phyloP scores from a whole-genome alignment of 53 echinoderm and acorn worm species.

The Holothuria leucospilota region DNA sequence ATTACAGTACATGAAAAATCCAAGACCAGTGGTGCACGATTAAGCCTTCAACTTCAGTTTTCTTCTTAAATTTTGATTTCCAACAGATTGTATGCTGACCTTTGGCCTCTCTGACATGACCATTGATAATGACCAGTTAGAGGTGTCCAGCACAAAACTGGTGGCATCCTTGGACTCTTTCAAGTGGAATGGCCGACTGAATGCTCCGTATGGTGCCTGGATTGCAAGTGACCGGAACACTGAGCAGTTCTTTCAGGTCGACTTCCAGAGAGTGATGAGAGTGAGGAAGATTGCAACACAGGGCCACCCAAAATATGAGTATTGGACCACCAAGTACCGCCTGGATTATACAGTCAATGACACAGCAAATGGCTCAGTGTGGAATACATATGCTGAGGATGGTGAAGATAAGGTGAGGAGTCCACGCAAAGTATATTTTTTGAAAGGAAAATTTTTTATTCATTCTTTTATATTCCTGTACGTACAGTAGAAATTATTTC shows the following conservation, averaged over 20 bases:
- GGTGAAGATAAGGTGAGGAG: slow-evolving; percentile 68
- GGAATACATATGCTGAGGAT: slow-evolving; percentile 78
- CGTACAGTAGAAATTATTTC: too few relatives aligned
- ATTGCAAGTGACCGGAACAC: slow-evolving; percentile 73
- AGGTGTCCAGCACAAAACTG: slow-evolving; percentile 81
- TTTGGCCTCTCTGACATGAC: slow-evolving; percentile 86
- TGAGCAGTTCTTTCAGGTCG: slow-evolving; percentile 78
- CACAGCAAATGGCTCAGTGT: slow-evolving; percentile 67
- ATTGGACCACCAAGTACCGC: slow-evolving; percentile 63
- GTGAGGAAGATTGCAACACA: slow-evolving; percentile 88
- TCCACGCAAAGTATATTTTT: not conserved
- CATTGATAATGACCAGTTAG: slow-evolving; percentile 74
- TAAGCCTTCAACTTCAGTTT: not conserved
- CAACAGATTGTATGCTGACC: slow-evolving; percentile 81
- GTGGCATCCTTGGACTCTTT: slow-evolving; percentile 76
- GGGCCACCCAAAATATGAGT: slow-evolving; percentile 81
- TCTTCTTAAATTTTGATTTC: not conserved
- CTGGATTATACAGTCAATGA: slow-evolving; percentile 81
- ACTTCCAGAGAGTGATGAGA: slow-evolving; percentile 86
- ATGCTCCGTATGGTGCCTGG: slow-evolving; percentile 85
- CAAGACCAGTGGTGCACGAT: too few relatives aligned
- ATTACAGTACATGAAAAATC: too few relatives aligned
- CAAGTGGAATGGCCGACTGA: slow-evolving; percentile 85
- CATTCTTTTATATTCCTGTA: not conserved
- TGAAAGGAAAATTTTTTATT: not conserved